Base-by-base conservation (phyloP, 2,797 vertebrate species). In the Iguana delicatissima region DNA sequence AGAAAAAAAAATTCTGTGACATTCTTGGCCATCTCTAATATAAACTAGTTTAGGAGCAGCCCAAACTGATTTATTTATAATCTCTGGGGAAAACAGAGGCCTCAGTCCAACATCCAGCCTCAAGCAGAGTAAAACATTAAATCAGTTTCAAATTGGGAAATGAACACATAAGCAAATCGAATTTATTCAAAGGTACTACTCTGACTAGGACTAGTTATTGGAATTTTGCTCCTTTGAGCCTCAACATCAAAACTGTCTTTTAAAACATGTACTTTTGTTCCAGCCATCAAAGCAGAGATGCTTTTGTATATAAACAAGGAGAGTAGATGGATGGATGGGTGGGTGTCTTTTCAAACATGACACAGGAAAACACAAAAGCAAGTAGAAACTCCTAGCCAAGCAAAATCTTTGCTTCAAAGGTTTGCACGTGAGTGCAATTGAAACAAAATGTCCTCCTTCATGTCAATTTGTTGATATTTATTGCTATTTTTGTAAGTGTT, bases 251-350 rank as follows among this genome's bases (percentile, higher is more conserved):
- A 94, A 92, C 88, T 82, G 80, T 79, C 80, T 93, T 73, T 82
- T 93, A 91, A 92, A 94, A 93, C 62, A 92, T 69, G 93, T 26
- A 80, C 87, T 46, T 42, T 76, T 0, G 87, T 94, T 92, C 89
- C 86, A 91, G 92, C 91, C 88, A 87, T 91, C 95, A 92, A 91
- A 93, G 88, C 91, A 92, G 90, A 92, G 69, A 79, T 91, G 73
- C 86, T 90, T 90, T 59, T 72, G 29, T n/a, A 32, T 24, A 42
- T 4, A 80, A 84, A 76, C 59, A 35, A 2, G 35, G 85, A 76
- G 69, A 18, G 50, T n/a, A 69, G 6, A 10, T 72, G 46, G 35
- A 35, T 42, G 18, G 12, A 14, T 9, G 29, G 88, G 26, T 79
- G 79, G 76, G 81, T 12, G 12, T 73, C 90, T 93, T 91, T 91